Conservation (phyloP, 1,140 invertebrate species). For the Stenopsyche tienmushanensis region DNA sequence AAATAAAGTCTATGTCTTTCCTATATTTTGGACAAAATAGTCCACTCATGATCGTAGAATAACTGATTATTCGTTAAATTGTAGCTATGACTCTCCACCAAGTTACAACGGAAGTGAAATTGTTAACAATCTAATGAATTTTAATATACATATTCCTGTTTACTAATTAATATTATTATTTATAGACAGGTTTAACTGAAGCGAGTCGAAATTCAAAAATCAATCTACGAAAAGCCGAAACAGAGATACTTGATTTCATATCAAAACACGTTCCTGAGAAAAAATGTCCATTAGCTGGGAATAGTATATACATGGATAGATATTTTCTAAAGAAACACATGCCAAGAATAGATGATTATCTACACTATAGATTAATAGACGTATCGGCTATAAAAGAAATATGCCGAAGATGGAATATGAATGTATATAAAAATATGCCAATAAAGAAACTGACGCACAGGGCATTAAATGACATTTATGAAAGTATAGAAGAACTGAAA, state of each 20-base stretch:
- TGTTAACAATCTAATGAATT: too few species aligned
- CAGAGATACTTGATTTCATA: constrained; percentile 72
- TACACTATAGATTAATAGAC: constrained; percentile 94
- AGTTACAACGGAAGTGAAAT: constrained; percentile 15
- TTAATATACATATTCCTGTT: constrained; percentile 1
- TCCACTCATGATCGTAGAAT: too few species aligned
- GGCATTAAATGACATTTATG: constrained; percentile 80
- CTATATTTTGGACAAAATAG: too few species aligned
- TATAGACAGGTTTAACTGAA: constrained; percentile 75
- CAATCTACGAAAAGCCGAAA: constrained; percentile 67
- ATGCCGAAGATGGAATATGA: constrained; percentile 71
- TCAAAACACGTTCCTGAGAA: constrained; percentile 64
- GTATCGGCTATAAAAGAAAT: constrained; percentile 90
- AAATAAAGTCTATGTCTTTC: too few species aligned
- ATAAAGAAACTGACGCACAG: constrained; percentile 70
- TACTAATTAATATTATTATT: too few species aligned
- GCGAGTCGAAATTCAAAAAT: constrained; percentile 68
- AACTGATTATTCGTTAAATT: constrained; percentile 5
- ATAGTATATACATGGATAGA: constrained; percentile 85
- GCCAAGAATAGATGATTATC: constrained; percentile 71
- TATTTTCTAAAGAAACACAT: constrained; percentile 76
- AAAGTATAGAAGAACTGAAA: constrained; percentile 81
- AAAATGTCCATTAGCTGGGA: constrained; percentile 81
- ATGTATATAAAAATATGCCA: constrained; percentile 59
- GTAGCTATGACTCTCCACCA: neutral